Evolutionary conservation across 2,113 vertebrate species (phyloP).

Genomic region (Cynopterus brachyotis): DNA sequence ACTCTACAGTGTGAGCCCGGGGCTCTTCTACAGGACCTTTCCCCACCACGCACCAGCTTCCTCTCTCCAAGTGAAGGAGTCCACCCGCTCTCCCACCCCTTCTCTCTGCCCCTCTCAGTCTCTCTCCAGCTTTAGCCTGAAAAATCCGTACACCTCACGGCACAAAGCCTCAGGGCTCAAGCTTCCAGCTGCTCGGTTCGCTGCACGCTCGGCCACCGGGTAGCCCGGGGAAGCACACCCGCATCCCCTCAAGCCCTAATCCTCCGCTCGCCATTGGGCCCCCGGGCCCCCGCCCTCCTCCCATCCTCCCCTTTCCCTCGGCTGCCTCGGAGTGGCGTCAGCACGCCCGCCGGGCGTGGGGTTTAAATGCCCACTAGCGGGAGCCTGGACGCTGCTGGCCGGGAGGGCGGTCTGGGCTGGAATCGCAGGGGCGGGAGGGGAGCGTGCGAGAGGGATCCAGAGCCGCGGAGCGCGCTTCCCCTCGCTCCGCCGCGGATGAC

Average conservation of each 20-base stretch:
- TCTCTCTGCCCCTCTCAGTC: too few species aligned
- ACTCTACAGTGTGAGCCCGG: not conserved
- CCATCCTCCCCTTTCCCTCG: not conserved
- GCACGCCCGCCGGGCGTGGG: constrained; percentile 43
- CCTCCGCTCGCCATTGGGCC: constrained; percentile 42
- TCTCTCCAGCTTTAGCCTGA: not conserved
- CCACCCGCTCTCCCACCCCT: too few species aligned
- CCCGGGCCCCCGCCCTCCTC: not conserved
- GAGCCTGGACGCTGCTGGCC: not conserved
- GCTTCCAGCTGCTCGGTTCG: not conserved
- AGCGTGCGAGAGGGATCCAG: not conserved
- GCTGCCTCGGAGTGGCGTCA: constrained; percentile 53
- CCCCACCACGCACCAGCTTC: not conserved
- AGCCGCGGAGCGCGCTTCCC: not conserved
- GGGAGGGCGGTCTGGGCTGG: not conserved
- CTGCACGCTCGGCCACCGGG: accelerated
- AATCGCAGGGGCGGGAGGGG: not conserved
- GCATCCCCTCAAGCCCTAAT: not conserved
- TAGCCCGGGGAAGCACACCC: not conserved
- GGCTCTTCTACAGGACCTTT: not conserved
- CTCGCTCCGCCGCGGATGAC: constrained; percentile 34
- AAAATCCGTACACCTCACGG: not conserved
- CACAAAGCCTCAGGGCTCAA: not conserved
- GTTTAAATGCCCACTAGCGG: constrained; percentile 68
- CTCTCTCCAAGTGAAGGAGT: too few species aligned